Percentiles rank a stretch among this genome's conserved stretches.
These are phyloP conservation scores for Eustalomyia histrio DNA, from an alignment of 2,888 invertebrate species.

Conservation along the genomic window DNA sequence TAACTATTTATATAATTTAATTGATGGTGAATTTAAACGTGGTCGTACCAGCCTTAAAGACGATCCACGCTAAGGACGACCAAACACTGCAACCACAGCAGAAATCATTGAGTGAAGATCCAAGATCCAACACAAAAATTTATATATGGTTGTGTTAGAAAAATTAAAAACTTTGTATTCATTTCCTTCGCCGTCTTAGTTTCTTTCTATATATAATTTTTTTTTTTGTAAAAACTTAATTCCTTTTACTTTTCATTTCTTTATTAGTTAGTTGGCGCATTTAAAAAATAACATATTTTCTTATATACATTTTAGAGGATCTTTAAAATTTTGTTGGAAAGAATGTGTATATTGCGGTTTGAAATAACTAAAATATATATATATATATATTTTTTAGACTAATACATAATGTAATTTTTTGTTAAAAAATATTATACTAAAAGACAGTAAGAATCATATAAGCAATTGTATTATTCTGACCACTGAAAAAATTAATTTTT, in stretches of 20 bases:
- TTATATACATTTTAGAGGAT: neutral
- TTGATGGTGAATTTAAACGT: too few species aligned
- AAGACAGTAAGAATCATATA: neutral
- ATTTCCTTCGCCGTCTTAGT: conserved; percentile 41
- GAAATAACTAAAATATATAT: neutral
- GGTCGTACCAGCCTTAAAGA: too few species aligned
- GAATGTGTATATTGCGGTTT: neutral
- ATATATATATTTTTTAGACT: neutral
- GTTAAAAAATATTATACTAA: neutral
- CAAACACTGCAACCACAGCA: too few species aligned
- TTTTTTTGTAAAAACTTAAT: conserved; percentile 20
- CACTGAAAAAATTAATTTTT: neutral
- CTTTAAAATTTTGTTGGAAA: neutral
- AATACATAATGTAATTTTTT: neutral
- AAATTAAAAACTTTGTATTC: conserved; percentile 59
- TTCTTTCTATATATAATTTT: too few species aligned
- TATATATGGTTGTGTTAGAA: conserved; percentile 54
- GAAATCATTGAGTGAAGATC: too few species aligned
- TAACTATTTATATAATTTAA: too few species aligned
- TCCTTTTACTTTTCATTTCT: conserved; percentile 49
- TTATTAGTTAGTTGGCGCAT: conserved; percentile 37
- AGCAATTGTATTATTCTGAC: neutral
- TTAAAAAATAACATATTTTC: conserved; percentile 13
- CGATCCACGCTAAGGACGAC: too few species aligned
- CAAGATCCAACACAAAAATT: conserved; percentile 55